phyloP scores from a whole-genome alignment of 2,113 vertebrate species.

The Eolophus roseicapilla region DNA sequence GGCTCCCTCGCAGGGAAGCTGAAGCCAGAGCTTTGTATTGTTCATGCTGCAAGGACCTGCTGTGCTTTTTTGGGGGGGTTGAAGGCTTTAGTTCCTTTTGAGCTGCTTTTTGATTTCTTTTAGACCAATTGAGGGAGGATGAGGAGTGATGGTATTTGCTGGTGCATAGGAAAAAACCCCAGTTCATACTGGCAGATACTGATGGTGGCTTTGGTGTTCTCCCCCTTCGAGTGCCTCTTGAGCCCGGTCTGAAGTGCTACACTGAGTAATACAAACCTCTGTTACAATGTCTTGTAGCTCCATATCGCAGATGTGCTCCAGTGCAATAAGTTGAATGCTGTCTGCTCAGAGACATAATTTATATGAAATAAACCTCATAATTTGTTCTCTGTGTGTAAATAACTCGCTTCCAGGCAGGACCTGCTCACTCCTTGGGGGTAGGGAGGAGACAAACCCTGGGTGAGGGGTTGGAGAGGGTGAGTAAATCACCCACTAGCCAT shows the following conservation, averaged over 20 bases:
- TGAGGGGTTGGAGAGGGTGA: not conserved
- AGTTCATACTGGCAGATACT: not conserved
- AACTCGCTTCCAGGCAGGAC: not conserved
- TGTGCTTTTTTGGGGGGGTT: not conserved
- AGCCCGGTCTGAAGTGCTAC: constrained; percentile 66
- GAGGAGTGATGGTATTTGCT: not conserved
- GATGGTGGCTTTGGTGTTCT: constrained; percentile 61
- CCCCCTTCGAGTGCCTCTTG: constrained; percentile 74
- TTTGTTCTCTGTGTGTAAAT: constrained; percentile 12
- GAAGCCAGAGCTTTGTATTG: constrained; percentile 59
- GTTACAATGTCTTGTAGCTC: constrained; percentile 68
- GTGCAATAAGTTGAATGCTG: constrained; percentile 80
- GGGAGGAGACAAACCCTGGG: too few relatives aligned
- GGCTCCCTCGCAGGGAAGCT: not conserved
- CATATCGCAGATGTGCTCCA: constrained; percentile 76
- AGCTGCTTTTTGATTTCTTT: constrained; percentile 2
- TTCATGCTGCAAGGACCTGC: constrained; percentile 20
- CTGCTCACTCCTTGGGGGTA: not conserved
- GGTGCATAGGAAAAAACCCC: not conserved
- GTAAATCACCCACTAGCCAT: not conserved
- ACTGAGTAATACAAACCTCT: constrained; percentile 71
- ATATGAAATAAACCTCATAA: constrained; percentile 80
- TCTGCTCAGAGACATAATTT: constrained; percentile 81
- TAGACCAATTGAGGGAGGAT: not conserved
- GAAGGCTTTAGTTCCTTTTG: not conserved